phyloP scores from a whole-genome alignment of 1,140 invertebrate genomes.

The Drosophila arawakana region DNA sequence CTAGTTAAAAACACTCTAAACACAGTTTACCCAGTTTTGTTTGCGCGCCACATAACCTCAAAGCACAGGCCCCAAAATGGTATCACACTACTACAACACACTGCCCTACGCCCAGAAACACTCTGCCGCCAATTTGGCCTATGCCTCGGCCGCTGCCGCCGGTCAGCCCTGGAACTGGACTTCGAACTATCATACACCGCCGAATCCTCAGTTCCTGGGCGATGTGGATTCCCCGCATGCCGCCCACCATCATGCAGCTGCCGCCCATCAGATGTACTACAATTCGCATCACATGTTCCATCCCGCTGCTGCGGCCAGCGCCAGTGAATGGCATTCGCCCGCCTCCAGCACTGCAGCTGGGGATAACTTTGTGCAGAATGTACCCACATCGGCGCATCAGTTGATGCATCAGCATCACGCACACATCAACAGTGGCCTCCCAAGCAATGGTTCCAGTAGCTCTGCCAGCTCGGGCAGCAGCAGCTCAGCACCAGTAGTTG shows the following conservation, averaged over 20 bases:
- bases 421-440: conserved; percentile 70
- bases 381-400: conserved; percentile 83
- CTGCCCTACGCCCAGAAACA: conserved; percentile 81
- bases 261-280: conserved; percentile 85
- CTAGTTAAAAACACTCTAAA: not conserved
- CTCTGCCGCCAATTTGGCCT: conserved; percentile 77
- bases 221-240: conserved; percentile 84
- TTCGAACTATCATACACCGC: conserved; percentile 79
- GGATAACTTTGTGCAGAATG: conserved; percentile 80
- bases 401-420: conserved; percentile 81
- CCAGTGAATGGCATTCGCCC: conserved; percentile 80
- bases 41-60: conserved; percentile 43
- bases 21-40: conserved; percentile 12
- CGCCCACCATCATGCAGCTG: conserved; percentile 69
- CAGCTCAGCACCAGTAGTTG: conserved; percentile 68
- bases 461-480: conserved; percentile 80
- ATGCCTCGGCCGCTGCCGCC: conserved; percentile 64
- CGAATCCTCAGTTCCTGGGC: conserved; percentile 85
- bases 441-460: conserved; percentile 74
- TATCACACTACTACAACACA: conserved; percentile 80
- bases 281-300: conserved; percentile 83
- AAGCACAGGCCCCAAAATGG: conserved; percentile 63
- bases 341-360: conserved; percentile 63
- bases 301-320: conserved; percentile 63
- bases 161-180: conserved; percentile 81